Evolutionary conservation across 2,797 vertebrate species (phyloP).

Genomic region (Xiphorhynchus erythropygius): DNA sequence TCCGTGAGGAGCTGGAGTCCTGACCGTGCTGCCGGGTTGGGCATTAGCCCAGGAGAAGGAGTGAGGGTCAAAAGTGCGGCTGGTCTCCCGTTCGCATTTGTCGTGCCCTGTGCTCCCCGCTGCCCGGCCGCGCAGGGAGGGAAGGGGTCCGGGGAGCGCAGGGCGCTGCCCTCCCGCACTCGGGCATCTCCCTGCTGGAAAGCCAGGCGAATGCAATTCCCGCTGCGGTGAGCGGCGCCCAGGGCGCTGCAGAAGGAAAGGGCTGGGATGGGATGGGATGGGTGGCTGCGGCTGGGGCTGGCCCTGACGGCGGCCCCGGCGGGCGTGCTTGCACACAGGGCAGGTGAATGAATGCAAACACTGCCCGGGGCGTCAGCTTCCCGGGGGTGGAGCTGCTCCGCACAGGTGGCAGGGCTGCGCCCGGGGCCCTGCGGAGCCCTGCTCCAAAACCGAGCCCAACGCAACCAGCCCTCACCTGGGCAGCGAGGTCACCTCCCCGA

Average conservation of each 20-base stretch:
- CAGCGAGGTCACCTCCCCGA: background rate
- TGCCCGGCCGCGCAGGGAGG: background rate
- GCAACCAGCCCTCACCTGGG: background rate
- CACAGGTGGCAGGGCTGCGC: conserved; percentile 78
- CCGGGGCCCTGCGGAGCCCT: conserved; percentile 42
- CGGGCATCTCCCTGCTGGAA: background rate
- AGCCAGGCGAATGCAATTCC: background rate
- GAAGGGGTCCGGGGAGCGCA: rapidly evolving
- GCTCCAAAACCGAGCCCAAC: background rate
- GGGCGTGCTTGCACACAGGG: conserved; percentile 15
- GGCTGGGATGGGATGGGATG: too few species aligned
- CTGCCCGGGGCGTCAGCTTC: conserved; percentile 68
- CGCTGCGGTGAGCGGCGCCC: background rate
- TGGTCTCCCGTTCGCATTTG: background rate
- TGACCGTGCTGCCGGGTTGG: background rate
- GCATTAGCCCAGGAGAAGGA: background rate
- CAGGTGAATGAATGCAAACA: conserved; percentile 61
- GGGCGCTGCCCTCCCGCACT: rapidly evolving
- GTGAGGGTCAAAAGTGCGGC: too few species aligned
- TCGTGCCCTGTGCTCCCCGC: background rate
- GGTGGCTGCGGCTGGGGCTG: background rate
- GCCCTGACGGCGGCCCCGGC: background rate
- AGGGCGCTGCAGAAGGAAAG: background rate
- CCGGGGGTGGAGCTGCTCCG: conserved; percentile 80
- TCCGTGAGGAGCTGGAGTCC: rapidly evolving